Evolutionary conservation across 2,113 vertebrate genomes (phyloP), one percentile per base, ranked within the genome.

Genomic region (Nanger granti): DNA sequence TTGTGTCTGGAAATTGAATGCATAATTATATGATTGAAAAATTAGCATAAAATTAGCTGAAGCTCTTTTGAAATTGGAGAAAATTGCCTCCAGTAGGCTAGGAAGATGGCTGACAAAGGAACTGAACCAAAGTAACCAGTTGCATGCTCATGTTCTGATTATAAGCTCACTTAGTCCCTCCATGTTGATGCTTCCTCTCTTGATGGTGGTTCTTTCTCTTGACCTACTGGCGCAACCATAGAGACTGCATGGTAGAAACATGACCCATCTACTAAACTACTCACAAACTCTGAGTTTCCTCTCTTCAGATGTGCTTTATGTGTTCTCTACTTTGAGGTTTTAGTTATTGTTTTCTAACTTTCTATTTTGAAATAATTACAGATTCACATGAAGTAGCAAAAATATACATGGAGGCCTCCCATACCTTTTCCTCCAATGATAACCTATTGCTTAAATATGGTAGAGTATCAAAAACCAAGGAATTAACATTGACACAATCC

Each of bases 281-380:
- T 95, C 31, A 57, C 4, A 73, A n/a, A 55, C 20, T 37, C 24
- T 31, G 20, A 52, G 17, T 8, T 73, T 83, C 73, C 24, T 62
- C 87, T 28, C 37, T 87, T 87, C 54, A 83, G 4, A 64, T 84
- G n/a, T 83, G 4, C 83, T 96, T 83, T 69, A 41, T 69, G 10
- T 66, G 17, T 41, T 66, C 18, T 95, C 17, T 79, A 31, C 8
- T 79, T 84, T 80, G 54, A 93, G 24, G 37, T 3, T 18, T 84
- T 29, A 49, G 15, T 54, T 92, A 15, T 17, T 62, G 15, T 55
- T 24, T 80, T 73, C 79, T 37, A 57, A 55, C 44, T 85, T 91
- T 89, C 31, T 73, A 62, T 49, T 82, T 89, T n/a, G 60, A 82
- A 94, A 94, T 60, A 94, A 86, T 86, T 86, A 44, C 5, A 88